phyloP scores from a whole-genome alignment of 2,888 invertebrate species.

The Temnothorax rugatulus region DNA sequence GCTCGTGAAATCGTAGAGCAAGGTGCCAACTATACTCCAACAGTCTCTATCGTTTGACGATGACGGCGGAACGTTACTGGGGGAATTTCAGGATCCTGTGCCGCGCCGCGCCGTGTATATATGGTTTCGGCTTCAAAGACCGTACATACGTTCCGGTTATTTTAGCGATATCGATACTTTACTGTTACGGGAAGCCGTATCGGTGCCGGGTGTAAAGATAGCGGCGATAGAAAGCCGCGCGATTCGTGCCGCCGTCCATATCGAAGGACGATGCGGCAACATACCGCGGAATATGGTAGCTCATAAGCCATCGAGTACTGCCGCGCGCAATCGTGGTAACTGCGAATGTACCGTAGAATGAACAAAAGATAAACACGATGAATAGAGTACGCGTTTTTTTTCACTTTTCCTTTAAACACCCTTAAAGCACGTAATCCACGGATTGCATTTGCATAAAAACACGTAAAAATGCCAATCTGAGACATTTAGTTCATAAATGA shows the following conservation, averaged over 20 bases:
- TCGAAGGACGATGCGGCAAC: constrained; percentile 46
- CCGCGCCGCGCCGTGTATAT: background rate
- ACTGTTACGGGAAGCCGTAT: constrained; percentile 40
- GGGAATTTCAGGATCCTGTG: constrained; percentile 35
- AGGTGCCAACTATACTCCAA: constrained; percentile 13
- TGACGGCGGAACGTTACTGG: constrained; percentile 1
- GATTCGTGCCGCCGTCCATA: constrained; percentile 26
- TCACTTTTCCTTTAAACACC: background rate
- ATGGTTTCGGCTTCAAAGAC: constrained; percentile 8
- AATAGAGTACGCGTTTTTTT: constrained; percentile 1
- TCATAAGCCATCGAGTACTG: constrained; percentile 30
- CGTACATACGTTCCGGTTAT: constrained; percentile 43
- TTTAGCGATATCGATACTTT: constrained; percentile 53
- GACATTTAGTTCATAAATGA: background rate
- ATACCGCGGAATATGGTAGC: constrained; percentile 30
- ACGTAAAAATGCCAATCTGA: background rate
- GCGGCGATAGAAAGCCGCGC: constrained; percentile 20
- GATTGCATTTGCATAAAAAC: background rate
- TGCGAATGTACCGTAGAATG: constrained; percentile 14
- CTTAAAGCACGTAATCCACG: background rate
- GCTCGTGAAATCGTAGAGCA: constrained; percentile 15
- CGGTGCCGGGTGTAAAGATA: constrained; percentile 39
- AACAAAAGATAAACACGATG: constrained; percentile 14
- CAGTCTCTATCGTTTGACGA: constrained; percentile 14
- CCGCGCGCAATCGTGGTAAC: constrained; percentile 15